Conservation (phyloP, 2,113 vertebrate species). For the Castor canadensis region DNA sequence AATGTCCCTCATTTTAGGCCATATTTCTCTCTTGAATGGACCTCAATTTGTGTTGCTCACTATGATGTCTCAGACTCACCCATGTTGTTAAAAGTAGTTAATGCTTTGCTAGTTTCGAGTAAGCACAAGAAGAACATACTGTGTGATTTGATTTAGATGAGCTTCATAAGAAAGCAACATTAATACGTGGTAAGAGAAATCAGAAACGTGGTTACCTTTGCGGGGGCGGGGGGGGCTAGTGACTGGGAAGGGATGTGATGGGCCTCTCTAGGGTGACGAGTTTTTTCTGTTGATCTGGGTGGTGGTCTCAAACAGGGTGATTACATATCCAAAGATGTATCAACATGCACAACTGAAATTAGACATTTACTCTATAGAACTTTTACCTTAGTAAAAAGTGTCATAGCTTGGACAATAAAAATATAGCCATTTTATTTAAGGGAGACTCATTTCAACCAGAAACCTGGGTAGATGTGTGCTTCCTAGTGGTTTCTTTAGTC, state of each 20-base stretch:
- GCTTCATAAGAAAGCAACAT: background rate
- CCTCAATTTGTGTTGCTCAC: background rate
- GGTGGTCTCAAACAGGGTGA: background rate
- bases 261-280: background rate
- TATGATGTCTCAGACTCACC: background rate
- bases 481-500: background rate
- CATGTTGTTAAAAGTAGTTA: background rate
- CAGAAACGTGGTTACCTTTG: background rate
- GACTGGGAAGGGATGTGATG: background rate
- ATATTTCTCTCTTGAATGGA: background rate
- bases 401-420: background rate
- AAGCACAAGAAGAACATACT: background rate
- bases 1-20: background rate
- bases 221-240: fast-evolving
- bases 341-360: background rate
- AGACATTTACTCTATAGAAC: background rate
- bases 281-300: background rate
- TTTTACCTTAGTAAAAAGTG: background rate
- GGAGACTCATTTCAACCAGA: background rate
- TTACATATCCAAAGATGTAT: background rate
- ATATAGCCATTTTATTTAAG: background rate
- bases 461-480: background rate
- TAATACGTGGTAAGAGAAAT: background rate
- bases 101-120: background rate
- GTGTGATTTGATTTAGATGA: background rate